phyloP scores from a whole-genome alignment of 2,888 invertebrate species.

The Hecatera dysodea region DNA sequence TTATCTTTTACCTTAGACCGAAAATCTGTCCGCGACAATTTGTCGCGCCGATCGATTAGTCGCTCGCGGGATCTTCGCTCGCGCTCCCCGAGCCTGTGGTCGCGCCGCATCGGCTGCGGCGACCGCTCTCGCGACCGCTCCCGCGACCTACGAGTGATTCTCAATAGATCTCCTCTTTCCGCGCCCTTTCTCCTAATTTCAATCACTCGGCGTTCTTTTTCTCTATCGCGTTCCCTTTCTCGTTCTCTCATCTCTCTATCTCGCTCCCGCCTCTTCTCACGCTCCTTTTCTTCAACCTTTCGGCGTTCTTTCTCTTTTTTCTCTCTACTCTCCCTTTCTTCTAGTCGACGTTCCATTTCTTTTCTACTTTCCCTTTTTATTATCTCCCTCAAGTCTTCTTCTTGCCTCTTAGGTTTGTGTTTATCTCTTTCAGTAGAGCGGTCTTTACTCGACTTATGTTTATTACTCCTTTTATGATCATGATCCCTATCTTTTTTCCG shows the following conservation, averaged over 20 bases:
- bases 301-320: conserved; percentile 74
- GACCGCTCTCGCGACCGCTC: conserved; percentile 69
- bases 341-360: conserved; percentile 77
- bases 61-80: conserved; percentile 65
- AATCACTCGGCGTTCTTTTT: conserved; percentile 60
- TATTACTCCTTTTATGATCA: conserved; percentile 79
- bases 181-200: conserved; percentile 67
- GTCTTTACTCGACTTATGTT: conserved; percentile 83
- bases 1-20: conserved; percentile 61
- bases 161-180: conserved; percentile 56
- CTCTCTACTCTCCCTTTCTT: conserved; percentile 74
- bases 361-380: conserved; percentile 81
- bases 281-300: conserved; percentile 73
- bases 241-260: conserved; percentile 72
- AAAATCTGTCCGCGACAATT: conserved; percentile 75
- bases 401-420: conserved; percentile 77
- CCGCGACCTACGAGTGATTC: conserved; percentile 72
- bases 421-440: conserved; percentile 76
- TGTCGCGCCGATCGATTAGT: conserved; percentile 73
- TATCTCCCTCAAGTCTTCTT: conserved; percentile 85
- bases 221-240: conserved; percentile 74
- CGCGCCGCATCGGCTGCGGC: conserved; percentile 58
- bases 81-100: conserved; percentile 65
- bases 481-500: conserved; percentile 81
- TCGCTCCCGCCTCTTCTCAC: conserved; percentile 71